Percentiles rank a stretch among this genome's conserved stretches.
phyloP scores from a whole-genome alignment of 2,888 invertebrate genomes.

The Xanthorhoe designata region DNA sequence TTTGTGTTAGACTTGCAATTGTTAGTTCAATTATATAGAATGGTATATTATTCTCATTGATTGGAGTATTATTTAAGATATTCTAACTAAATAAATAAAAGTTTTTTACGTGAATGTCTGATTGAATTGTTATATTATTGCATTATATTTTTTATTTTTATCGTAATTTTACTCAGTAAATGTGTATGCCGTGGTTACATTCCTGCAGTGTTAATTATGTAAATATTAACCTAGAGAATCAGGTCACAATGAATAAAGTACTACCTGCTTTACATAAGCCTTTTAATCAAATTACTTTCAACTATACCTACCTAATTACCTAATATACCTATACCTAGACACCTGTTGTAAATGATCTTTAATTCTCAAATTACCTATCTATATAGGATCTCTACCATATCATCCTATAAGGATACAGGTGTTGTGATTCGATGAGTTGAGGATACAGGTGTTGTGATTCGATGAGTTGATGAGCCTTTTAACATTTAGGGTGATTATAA shows the following conservation, averaged over 20 bases:
- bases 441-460: too few species aligned
- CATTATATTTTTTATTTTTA: constrained; percentile 19
- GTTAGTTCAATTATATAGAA: constrained; percentile 5
- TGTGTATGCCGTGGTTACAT: constrained; percentile 61
- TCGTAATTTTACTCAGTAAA: constrained; percentile 31
- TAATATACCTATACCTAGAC: not conserved
- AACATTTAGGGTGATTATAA: too few species aligned
- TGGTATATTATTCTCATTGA: not conserved
- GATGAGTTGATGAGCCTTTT: too few species aligned
- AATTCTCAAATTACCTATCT: too few species aligned
- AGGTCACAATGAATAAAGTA: constrained; percentile 81
- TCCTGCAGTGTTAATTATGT: constrained; percentile 76
- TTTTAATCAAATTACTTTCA: constrained; percentile 6
- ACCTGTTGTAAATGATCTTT: too few species aligned
- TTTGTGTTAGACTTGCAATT: constrained; percentile 25
- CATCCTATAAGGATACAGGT: too few species aligned
- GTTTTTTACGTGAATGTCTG: not conserved
- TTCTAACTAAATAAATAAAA: not conserved
- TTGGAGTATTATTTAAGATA: not conserved
- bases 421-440: too few species aligned
- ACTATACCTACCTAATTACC: not conserved
- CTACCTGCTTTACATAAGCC: constrained; percentile 35
- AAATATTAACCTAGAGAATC: constrained; percentile 75
- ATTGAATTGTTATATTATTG: not conserved
- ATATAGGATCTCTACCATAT: too few species aligned